Base-by-base conservation (phyloP, 2,888 invertebrate species). In the Teleiodes luculella region DNA sequence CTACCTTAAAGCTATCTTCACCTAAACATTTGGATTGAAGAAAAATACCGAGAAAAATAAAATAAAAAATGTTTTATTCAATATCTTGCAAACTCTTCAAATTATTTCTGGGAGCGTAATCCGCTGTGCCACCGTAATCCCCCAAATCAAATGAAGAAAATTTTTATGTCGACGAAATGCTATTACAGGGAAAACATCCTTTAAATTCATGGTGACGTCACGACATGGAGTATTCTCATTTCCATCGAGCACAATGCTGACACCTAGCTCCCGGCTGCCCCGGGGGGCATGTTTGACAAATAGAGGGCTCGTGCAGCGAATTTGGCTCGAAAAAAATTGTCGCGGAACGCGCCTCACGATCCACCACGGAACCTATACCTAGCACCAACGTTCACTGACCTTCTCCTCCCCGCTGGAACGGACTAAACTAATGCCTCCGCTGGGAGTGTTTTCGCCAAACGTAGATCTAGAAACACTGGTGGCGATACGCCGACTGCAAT, bases 251-350 rank as follows among this genome's bases (percentile, higher is more conserved):
- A 59, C 65, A 60, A 63, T 67, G 70, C 66, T 66, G 69, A 69
- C 68, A 66, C 67, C 68, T 68, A 62, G 67, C 65, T 62, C 54
- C 64, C 53, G 55, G 64, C 58, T 59, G 67, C 72, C 78, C 74
- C 63, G 30, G 56, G 74, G 78, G 72, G 68, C 74, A 67, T 73
- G 76, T 78, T 79, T 85, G 85, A 85, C 82, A 85, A 84, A 86
- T 85, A 84, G 80, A 78, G 77, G 76, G 75, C 78, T 78, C 83
- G 81, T 78, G 78, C 79, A 79, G 67, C 76, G 79, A 82, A 83
- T 83, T 82, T 76, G 64, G 78, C 76, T 73, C 64, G 70, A 70
- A 83, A 85, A 84, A 83, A 85, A 84, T 71, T 78, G 81, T 79
- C 80, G 66, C 75, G 66, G 68, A 78, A 77, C 78, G 74, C 76